Conservation (phyloP, 2,797 vertebrate species). For the Chromis chromis region DNA sequence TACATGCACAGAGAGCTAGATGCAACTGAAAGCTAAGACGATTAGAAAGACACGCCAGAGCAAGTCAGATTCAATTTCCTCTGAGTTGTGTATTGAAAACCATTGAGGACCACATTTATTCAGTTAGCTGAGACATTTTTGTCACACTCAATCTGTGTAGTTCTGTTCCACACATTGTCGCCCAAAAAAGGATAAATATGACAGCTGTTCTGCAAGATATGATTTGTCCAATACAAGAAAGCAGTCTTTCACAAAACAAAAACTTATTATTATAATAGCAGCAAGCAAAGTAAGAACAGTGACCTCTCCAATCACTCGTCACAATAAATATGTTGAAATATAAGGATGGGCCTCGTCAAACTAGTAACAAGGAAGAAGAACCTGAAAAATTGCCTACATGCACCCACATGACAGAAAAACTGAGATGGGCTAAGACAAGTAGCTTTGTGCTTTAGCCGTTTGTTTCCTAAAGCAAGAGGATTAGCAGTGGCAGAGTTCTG, state of each 20-base stretch:
- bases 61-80: not conserved
- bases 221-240: not conserved
- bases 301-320: not conserved
- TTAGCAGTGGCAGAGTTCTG: slow-evolving; percentile 12
- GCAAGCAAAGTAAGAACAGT: not conserved
- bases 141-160: not conserved
- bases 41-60: not conserved
- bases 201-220: not conserved
- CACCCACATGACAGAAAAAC: not conserved
- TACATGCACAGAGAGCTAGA: not conserved
- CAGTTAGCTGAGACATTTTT: not conserved
- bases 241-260: not conserved
- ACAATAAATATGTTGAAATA: not conserved
- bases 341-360: not conserved
- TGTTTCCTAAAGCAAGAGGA: not conserved
- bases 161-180: not conserved
- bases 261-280: not conserved
- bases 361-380: not conserved
- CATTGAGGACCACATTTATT: not conserved
- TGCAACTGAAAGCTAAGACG: not conserved
- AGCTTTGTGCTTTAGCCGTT: not conserved
- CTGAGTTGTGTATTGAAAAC: not conserved
- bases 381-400: not conserved
- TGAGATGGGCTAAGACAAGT: not conserved
- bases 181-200: not conserved